These are phyloP conservation scores for Watsonalla cultraria DNA, from an alignment of 2,888 invertebrate species.

Conservation along the genomic window DNA sequence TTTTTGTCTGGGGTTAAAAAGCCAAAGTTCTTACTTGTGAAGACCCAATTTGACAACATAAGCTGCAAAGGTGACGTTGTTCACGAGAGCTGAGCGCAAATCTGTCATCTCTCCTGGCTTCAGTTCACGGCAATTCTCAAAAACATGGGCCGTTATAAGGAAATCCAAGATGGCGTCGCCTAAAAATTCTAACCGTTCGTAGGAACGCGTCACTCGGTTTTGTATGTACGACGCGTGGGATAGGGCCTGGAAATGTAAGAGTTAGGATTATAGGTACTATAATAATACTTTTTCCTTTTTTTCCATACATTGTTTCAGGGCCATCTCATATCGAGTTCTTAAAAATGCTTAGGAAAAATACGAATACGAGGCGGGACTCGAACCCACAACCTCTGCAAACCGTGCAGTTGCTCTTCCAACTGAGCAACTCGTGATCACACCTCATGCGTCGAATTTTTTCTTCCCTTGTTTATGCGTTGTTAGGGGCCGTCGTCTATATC, in stretches of 20 bases:
- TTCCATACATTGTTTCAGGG: too few species aligned
- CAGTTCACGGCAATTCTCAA: constrained; percentile 83
- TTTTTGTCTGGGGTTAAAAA: background rate
- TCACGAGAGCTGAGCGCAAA: constrained; percentile 95
- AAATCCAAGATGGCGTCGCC: constrained; percentile 96
- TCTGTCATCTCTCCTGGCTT: constrained; percentile 95
- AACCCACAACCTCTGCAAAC: too few species aligned
- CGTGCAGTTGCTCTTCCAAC: too few species aligned
- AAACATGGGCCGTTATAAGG: constrained; percentile 92
- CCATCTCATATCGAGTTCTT: too few species aligned
- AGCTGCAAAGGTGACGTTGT: constrained; percentile 96
- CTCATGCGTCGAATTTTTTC: too few species aligned
- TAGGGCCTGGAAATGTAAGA: constrained; percentile 80
- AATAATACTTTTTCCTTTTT: too few species aligned
- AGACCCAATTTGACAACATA: constrained; percentile 91
- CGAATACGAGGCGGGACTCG: too few species aligned
- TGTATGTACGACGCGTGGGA: constrained; percentile 94
- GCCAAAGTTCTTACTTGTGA: constrained; percentile 82
- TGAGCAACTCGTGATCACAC: too few species aligned
- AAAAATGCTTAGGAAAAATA: too few species aligned
- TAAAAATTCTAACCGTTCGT: constrained; percentile 93
- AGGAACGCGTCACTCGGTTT: constrained; percentile 91
- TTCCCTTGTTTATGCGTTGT: too few species aligned
- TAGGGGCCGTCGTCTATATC: too few species aligned
- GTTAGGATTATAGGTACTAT: too few species aligned